Evolutionary conservation across 2,113 vertebrate species (phyloP).

Genomic region (Xenopus borealis): DNA sequence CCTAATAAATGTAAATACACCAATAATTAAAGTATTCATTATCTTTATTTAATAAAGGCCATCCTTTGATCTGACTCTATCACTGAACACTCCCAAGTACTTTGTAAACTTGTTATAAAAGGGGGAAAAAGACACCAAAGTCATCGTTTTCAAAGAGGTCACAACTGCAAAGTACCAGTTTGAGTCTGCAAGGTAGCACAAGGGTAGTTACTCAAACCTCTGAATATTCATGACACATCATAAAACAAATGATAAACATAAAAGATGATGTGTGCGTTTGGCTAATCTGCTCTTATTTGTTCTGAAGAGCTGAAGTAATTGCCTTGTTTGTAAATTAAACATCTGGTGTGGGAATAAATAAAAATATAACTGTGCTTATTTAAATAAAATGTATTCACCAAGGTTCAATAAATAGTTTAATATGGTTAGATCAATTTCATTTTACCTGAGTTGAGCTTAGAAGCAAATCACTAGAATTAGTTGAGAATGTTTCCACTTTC

Average conservation of each 20-base stretch:
- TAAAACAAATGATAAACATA: constrained; percentile 82
- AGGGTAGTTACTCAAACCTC: neutral
- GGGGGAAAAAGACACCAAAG: neutral
- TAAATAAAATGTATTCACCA: constrained; percentile 75
- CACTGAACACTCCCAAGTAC: neutral
- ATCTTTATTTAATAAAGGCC: no score
- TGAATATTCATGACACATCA: constrained; percentile 78
- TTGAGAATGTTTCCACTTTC: constrained; percentile 47
- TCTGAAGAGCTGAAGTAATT: constrained; percentile 73
- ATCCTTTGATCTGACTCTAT: no score
- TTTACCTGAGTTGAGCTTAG: constrained; percentile 54
- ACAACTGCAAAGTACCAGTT: constrained; percentile 37
- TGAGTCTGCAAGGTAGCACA: constrained; percentile 33
- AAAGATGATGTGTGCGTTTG: constrained; percentile 76
- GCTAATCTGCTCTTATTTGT: constrained; percentile 80
- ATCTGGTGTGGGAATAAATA: constrained; percentile 80
- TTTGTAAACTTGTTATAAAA: constrained; percentile 22
- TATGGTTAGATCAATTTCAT: constrained; percentile 67
- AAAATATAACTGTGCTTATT: constrained; percentile 74
- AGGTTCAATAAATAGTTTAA: constrained; percentile 73
- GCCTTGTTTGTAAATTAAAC: constrained; percentile 79
- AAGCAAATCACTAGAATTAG: constrained; percentile 29
- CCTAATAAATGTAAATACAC: no score
- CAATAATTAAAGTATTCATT: no score
- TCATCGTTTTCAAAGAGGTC: neutral